Percentiles rank a stretch among this genome's conserved stretches.
These are phyloP conservation scores for Eudyptes chrysolophus DNA, from an alignment of 2,113 vertebrate species.

Conservation along the genomic window DNA sequence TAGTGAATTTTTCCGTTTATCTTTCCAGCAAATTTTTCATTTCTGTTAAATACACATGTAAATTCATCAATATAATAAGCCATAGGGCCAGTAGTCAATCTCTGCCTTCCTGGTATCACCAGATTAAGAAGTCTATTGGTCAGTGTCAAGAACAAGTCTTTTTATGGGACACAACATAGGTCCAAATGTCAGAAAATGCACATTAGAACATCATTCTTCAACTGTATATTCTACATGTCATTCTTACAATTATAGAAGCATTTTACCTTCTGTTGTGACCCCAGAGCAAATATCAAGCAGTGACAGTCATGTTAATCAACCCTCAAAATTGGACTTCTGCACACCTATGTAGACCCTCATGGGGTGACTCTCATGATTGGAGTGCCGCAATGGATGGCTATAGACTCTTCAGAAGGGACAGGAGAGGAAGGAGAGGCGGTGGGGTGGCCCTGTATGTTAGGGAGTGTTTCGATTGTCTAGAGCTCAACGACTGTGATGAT, in stretches of 20 bases:
- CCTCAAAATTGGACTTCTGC: not conserved
- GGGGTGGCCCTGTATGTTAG: too few relatives aligned
- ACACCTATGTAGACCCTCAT: too few relatives aligned
- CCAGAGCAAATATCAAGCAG: not conserved
- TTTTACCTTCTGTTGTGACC: not conserved
- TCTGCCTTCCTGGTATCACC: not conserved
- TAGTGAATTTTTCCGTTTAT: not conserved
- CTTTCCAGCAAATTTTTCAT: not conserved
- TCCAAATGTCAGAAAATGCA: not conserved
- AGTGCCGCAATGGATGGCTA: too few relatives aligned
- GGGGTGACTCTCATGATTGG: too few relatives aligned
- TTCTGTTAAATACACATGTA: not conserved
- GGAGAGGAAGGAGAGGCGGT: too few relatives aligned
- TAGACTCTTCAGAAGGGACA: too few relatives aligned
- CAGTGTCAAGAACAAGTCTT: not conserved
- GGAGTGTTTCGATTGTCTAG: too few relatives aligned
- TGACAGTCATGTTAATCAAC: not conserved
- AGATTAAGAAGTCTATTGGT: not conserved
- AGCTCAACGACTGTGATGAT: too few relatives aligned
- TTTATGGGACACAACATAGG: not conserved
- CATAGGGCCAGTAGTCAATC: not conserved
- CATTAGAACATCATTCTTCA: not conserved
- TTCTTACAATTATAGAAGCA: not conserved
- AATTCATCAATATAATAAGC: not conserved
- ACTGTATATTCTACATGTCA: not conserved